These are phyloP conservation scores for Meiosimyza decipiens DNA, from an alignment of 2,888 invertebrate genomes.

Conservation along the genomic window DNA sequence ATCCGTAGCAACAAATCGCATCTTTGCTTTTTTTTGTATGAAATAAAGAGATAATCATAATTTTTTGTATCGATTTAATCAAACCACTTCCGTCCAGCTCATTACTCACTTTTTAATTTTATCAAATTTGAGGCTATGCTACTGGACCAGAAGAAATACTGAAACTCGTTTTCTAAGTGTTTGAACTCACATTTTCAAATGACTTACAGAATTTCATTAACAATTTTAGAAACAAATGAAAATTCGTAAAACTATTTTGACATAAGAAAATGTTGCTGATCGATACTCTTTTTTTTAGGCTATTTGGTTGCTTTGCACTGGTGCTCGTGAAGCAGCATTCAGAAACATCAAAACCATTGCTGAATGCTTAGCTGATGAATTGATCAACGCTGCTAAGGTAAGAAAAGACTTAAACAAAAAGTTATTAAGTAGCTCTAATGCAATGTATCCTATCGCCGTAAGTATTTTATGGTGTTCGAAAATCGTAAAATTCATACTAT, in stretches of 20 bases:
- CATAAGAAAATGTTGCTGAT: background rate
- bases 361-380: slow-evolving; percentile 99
- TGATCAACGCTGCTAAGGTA: slow-evolving; percentile 99
- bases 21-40: slow-evolving; percentile 54
- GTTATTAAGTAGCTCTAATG: no score
- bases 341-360: slow-evolving; percentile 99
- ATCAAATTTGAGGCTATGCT: slow-evolving; percentile 47
- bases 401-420: slow-evolving; percentile 23
- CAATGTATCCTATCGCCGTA: no score
- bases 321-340: slow-evolving; percentile 99
- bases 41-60: slow-evolving; percentile 55
- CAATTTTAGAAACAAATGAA: background rate
- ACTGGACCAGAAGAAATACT: slow-evolving; percentile 48
- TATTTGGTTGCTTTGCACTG: slow-evolving; percentile 98
- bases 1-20: slow-evolving; percentile 60
- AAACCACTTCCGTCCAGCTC: slow-evolving; percentile 42
- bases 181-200: background rate
- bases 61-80: background rate
- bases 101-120: slow-evolving; percentile 43
- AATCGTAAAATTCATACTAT: no score
- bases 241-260: background rate
- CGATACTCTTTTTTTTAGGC: slow-evolving; percentile 70
- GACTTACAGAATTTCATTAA: background rate
- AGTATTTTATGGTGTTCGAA: no score
- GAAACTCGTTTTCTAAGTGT: slow-evolving; percentile 15